Percentiles rank a stretch among this genome's conserved stretches.
phyloP scores from a whole-genome alignment of 2,888 invertebrate species.

The Oxycera nigricornis region DNA sequence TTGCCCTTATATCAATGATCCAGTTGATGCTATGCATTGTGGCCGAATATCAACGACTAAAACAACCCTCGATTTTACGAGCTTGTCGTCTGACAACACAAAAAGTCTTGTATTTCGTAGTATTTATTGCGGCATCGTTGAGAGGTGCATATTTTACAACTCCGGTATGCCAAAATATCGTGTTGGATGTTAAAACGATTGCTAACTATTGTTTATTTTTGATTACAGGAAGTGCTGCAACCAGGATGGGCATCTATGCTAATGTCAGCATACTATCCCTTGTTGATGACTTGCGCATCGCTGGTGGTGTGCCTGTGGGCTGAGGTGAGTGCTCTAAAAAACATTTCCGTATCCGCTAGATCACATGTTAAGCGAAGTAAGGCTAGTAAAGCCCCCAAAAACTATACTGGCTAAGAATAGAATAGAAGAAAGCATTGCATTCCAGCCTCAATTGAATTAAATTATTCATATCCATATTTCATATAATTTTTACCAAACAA shows the following conservation, averaged over 20 bases:
- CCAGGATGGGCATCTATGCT: slow-evolving; percentile 87
- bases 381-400: background rate
- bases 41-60: slow-evolving; percentile 82
- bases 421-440: too few species aligned
- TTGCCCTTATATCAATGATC: slow-evolving; percentile 83
- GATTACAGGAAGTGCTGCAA: slow-evolving; percentile 74
- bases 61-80: slow-evolving; percentile 79
- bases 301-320: slow-evolving; percentile 94
- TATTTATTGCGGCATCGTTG: slow-evolving; percentile 83
- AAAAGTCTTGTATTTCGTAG: slow-evolving; percentile 86
- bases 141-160: slow-evolving; percentile 90
- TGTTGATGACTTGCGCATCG: slow-evolving; percentile 87
- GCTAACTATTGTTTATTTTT: slow-evolving; percentile 49
- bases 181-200: background rate
- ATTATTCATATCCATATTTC: too few species aligned
- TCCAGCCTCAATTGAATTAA: too few species aligned
- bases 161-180: slow-evolving; percentile 69
- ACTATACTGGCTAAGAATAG: background rate
- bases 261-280: slow-evolving; percentile 88
- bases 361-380: background rate
- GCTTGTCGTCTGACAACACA: slow-evolving; percentile 90
- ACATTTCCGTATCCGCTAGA: background rate
- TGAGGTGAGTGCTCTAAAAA: slow-evolving; percentile 75
- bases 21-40: slow-evolving; percentile 85
- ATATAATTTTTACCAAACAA: too few species aligned